These are phyloP conservation scores for Xiphophorus hellerii DNA, from an alignment of 2,113 vertebrate species.

Conservation along the genomic window DNA sequence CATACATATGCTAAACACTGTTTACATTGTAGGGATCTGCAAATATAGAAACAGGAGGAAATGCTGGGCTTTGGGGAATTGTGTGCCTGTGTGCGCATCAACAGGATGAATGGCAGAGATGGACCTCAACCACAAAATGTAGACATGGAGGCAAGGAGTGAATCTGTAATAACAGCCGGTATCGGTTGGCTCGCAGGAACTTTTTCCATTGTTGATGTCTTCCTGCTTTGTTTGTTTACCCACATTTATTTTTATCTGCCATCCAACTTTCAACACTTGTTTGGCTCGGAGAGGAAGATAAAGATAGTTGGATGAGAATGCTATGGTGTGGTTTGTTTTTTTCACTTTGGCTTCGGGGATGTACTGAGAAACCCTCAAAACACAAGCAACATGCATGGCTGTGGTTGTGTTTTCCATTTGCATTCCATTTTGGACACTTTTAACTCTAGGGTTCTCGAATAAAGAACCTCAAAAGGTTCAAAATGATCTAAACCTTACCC, in stretches of 20 bases:
- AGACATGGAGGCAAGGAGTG: slow-evolving; percentile 3
- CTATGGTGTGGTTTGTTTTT: background rate
- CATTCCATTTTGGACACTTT: slow-evolving; percentile 9
- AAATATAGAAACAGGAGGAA: slow-evolving; percentile 49
- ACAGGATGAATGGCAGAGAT: slow-evolving; percentile 23
- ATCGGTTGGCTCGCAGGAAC: slow-evolving; percentile 27
- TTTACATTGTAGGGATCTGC: background rate
- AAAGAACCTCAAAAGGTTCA: background rate
- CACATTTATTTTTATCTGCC: slow-evolving; percentile 55
- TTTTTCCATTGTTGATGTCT: slow-evolving; percentile 62
- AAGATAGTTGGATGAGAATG: slow-evolving; percentile 26
- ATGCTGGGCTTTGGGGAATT: slow-evolving; percentile 2
- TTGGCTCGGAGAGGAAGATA: slow-evolving; percentile 24
- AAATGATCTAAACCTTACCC: no score
- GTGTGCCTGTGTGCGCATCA: slow-evolving; percentile 16
- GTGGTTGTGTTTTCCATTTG: slow-evolving; percentile 36
- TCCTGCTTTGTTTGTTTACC: slow-evolving; percentile 62
- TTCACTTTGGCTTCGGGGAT: background rate
- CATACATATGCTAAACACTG: slow-evolving; percentile 23
- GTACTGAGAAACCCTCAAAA: slow-evolving; percentile 10
- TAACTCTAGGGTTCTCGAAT: background rate
- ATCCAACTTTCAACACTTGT: slow-evolving; percentile 18
- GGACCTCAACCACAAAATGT: slow-evolving; percentile 11
- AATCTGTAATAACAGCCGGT: slow-evolving; percentile 40
- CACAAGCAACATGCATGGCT: slow-evolving; percentile 17